These are phyloP conservation scores for Poecilia gillii DNA, from an alignment of 2,797 vertebrate species.

Conservation along the genomic window DNA sequence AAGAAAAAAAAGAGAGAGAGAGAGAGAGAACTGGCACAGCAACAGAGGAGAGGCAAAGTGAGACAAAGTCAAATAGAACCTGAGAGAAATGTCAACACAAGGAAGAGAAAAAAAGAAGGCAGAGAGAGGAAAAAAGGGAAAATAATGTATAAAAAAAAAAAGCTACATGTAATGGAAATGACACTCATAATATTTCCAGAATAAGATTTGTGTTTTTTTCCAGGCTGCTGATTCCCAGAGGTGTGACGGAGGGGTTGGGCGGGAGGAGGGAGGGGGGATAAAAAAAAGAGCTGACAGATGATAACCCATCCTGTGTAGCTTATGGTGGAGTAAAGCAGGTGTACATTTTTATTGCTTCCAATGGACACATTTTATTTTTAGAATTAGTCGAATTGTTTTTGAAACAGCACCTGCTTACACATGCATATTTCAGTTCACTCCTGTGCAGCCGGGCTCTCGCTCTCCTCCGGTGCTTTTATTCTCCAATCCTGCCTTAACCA, in stretches of 20 bases:
- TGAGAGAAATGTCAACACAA: slow-evolving; percentile 49
- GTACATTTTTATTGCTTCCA: slow-evolving; percentile 19
- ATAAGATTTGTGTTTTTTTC: slow-evolving; percentile 33
- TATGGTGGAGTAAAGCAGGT: slow-evolving; percentile 26
- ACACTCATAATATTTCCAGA: slow-evolving; percentile 26
- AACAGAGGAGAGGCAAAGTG: slow-evolving; percentile 54
- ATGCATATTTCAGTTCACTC: slow-evolving; percentile 34
- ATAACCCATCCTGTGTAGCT: slow-evolving; percentile 33
- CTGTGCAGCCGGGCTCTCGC: slow-evolving; percentile 8
- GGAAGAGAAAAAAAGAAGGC: slow-evolving; percentile 22
- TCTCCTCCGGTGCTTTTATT: slow-evolving; percentile 24
- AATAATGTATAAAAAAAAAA: slow-evolving; percentile 7
- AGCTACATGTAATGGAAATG: slow-evolving; percentile 26
- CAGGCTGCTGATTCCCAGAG: slow-evolving; percentile 11
- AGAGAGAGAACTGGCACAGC: slow-evolving; percentile 45
- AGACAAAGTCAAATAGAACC: slow-evolving; percentile 67
- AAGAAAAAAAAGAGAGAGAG: too few relatives aligned
- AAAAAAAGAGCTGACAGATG: slow-evolving; percentile 5
- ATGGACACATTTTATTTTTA: slow-evolving; percentile 43
- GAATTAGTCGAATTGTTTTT: slow-evolving; percentile 47
- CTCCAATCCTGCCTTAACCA: slow-evolving; percentile 8
- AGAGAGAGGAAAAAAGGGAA: slow-evolving; percentile 16
- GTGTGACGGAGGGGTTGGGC: slow-evolving; percentile 22
- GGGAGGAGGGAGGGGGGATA: too few relatives aligned
- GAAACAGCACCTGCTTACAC: slow-evolving; percentile 54